phyloP scores from a whole-genome alignment of 2,113 vertebrate species.

The Ornithorhynchus anatinus region DNA sequence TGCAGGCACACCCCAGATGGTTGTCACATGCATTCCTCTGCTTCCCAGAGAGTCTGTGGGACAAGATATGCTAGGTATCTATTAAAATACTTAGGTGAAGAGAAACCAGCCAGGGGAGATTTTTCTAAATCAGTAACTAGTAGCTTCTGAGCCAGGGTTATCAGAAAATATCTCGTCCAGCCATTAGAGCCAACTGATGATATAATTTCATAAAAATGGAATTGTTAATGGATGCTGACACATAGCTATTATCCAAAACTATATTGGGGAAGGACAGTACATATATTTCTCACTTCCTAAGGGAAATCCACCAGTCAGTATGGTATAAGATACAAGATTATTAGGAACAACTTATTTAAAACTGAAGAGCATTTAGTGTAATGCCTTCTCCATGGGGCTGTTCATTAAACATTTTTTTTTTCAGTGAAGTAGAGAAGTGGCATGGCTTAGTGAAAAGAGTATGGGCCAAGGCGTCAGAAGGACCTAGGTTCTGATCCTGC shows the following conservation, averaged over 20 bases:
- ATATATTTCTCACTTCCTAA: neutral
- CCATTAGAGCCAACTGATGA: neutral
- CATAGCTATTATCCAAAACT: slow-evolving; percentile 2
- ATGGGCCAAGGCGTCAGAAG: too few species aligned
- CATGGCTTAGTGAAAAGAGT: too few species aligned
- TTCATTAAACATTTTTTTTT: too few species aligned
- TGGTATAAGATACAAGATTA: neutral
- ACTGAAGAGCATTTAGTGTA: neutral
- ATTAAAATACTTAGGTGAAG: neutral
- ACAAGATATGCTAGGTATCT: neutral
- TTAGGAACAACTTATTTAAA: neutral
- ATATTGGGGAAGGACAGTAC: neutral
- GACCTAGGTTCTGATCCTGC: too few species aligned
- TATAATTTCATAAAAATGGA: neutral
- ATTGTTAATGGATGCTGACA: neutral
- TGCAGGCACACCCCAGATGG: neutral
- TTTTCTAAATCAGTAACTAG: neutral
- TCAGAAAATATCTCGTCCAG: neutral
- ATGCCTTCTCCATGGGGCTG: too few species aligned
- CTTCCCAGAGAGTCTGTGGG: neutral
- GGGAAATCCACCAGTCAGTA: neutral
- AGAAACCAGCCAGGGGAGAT: neutral
- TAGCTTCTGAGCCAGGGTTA: neutral
- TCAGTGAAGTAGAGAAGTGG: too few species aligned
- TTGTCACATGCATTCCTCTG: neutral